phyloP scores from a whole-genome alignment of 2,797 vertebrate species.

The Meda fulgida region DNA sequence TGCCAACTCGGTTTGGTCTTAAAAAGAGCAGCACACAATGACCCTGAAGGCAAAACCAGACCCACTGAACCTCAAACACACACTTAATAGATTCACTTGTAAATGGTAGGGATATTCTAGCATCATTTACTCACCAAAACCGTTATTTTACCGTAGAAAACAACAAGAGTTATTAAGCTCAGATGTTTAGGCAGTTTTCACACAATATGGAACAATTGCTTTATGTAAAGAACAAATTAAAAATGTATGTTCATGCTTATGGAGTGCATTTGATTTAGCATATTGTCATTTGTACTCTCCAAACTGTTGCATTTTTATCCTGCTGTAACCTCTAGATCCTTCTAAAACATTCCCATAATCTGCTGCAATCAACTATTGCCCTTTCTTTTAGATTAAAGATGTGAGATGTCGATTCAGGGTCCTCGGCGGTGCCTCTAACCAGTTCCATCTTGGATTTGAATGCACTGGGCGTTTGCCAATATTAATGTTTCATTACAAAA shows the following conservation, averaged over 20 bases:
- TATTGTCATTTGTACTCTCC: neutral
- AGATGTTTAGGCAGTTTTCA: neutral
- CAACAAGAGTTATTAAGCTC: neutral
- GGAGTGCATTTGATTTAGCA: neutral
- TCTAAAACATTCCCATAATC: no score
- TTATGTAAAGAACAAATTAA: neutral
- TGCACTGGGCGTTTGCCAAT: no score
- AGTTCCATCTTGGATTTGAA: no score
- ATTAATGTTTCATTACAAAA: no score
- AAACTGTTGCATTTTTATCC: neutral
- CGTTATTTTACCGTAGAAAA: neutral
- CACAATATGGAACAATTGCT: neutral
- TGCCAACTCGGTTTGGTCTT: constrained; percentile 21
- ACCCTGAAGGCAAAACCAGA: constrained; percentile 33
- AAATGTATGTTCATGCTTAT: neutral
- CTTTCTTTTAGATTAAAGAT: no score
- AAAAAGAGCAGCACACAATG: constrained; percentile 37
- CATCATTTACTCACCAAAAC: neutral
- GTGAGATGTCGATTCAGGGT: no score
- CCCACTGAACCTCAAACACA: constrained; percentile 43
- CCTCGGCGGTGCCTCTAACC: no score
- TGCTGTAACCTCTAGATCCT: no score
- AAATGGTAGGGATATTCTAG: neutral
- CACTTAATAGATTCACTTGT: neutral
- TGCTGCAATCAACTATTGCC: no score